Conservation (phyloP, 2,888 invertebrate genomes). For the Neoitamus cyanurus region DNA sequence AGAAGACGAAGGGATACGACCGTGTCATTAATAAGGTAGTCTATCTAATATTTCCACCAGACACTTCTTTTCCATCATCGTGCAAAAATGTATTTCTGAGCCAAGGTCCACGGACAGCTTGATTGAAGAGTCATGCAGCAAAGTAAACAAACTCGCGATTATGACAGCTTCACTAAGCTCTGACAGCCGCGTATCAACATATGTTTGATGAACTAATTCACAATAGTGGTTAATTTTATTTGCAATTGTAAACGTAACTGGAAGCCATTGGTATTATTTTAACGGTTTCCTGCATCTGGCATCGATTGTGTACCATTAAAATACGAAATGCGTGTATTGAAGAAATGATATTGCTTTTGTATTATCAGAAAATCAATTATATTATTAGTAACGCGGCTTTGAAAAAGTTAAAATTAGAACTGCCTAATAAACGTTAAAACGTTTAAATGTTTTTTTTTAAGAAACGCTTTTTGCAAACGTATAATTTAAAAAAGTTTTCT, state of each 20-base stretch:
- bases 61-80: not conserved
- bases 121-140: not conserved
- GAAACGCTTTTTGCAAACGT: too few species aligned
- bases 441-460: too few species aligned
- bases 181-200: not conserved
- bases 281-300: too few species aligned
- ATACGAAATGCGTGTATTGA: too few species aligned
- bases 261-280: not conserved
- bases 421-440: too few species aligned
- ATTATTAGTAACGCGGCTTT: too few species aligned
- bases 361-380: too few species aligned
- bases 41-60: not conserved
- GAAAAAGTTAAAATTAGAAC: too few species aligned
- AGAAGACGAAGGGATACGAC: slow-evolving; percentile 65
- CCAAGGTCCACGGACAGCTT: not conserved
- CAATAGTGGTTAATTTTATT: not conserved
- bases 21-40: slow-evolving; percentile 67
- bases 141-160: not conserved
- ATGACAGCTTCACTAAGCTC: not conserved
- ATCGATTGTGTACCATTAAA: too few species aligned
- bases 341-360: too few species aligned
- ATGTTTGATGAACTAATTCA: not conserved
- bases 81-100: not conserved
- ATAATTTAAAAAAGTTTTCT: too few species aligned
- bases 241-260: not conserved